phyloP scores from a whole-genome alignment of 2,888 invertebrate species.

The Malacosoma neustria region DNA sequence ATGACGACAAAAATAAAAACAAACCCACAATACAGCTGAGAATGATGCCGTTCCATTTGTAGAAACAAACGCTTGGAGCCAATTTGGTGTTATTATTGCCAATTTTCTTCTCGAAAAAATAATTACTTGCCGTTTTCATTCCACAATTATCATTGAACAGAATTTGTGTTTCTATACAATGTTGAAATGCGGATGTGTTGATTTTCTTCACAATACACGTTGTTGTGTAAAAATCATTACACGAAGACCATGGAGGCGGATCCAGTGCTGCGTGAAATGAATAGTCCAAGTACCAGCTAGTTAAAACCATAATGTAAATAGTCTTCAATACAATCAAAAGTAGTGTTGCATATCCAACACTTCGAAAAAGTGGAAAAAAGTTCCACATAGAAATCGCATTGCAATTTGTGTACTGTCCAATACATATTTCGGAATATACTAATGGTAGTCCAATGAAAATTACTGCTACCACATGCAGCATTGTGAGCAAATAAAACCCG shows the following conservation, averaged over 20 bases:
- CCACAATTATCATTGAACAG: constrained; percentile 51
- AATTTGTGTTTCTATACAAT: constrained; percentile 48
- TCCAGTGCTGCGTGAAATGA: constrained; percentile 40
- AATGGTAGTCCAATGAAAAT: constrained; percentile 53
- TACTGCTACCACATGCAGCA: constrained; percentile 29
- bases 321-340: constrained; percentile 40
- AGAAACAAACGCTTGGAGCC: constrained; percentile 21
- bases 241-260: constrained; percentile 53
- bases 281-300: constrained; percentile 52
- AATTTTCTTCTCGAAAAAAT: constrained; percentile 51
- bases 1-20: constrained; percentile 34
- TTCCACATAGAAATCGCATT: constrained; percentile 48
- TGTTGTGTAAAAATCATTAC: constrained; percentile 34
- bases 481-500: constrained; percentile 37
- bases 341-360: constrained; percentile 41
- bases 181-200: constrained; percentile 52
- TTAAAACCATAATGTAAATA: constrained; percentile 35
- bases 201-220: constrained; percentile 57
- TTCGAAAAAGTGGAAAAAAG: constrained; percentile 47
- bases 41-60: constrained; percentile 39
- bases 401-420: constrained; percentile 55
- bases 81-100: constrained; percentile 32
- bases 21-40: constrained; percentile 24
- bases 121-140: constrained; percentile 50
- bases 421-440: constrained; percentile 54